Conservation (phyloP, 2,888 invertebrate species). For the Rhyacophila evoluta region DNA sequence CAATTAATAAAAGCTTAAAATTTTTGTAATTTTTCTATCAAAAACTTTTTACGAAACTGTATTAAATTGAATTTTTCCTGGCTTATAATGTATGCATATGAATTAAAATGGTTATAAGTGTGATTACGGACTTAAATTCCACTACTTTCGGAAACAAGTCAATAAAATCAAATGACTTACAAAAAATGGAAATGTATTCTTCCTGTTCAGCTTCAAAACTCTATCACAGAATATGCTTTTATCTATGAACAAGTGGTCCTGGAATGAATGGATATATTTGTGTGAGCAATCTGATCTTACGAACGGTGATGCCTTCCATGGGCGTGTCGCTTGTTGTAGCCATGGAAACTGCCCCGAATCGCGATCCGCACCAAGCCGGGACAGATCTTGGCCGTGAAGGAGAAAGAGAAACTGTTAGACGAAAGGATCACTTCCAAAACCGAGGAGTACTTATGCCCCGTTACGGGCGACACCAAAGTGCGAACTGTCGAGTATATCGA, state of each 20-base stretch:
- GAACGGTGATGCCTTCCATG: not conserved
- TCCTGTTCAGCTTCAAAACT: not conserved
- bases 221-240: not conserved
- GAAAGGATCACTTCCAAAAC: conserved; percentile 89
- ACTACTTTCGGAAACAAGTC: too few relatives aligned
- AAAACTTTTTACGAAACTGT: too few relatives aligned
- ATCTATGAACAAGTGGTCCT: not conserved
- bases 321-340: conserved; percentile 69
- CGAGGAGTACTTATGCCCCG: conserved; percentile 89
- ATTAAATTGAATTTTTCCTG: too few relatives aligned
- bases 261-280: not conserved
- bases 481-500: conserved; percentile 94
- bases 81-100: too few relatives aligned
- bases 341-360: conserved; percentile 83
- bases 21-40: too few relatives aligned
- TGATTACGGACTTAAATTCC: too few relatives aligned
- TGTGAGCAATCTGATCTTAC: not conserved
- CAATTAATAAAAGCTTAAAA: too few relatives aligned
- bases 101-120: too few relatives aligned
- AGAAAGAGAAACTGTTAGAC: conserved; percentile 90
- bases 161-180: too few relatives aligned
- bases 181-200: too few relatives aligned
- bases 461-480: conserved; percentile 86
- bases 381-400: conserved; percentile 84
- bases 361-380: conserved; percentile 89